A percentile compares a stretch with the other conserved stretches of the same genome.
Conservation (phyloP, 2,797 vertebrate species). For the Thalassophryne amazonica region DNA sequence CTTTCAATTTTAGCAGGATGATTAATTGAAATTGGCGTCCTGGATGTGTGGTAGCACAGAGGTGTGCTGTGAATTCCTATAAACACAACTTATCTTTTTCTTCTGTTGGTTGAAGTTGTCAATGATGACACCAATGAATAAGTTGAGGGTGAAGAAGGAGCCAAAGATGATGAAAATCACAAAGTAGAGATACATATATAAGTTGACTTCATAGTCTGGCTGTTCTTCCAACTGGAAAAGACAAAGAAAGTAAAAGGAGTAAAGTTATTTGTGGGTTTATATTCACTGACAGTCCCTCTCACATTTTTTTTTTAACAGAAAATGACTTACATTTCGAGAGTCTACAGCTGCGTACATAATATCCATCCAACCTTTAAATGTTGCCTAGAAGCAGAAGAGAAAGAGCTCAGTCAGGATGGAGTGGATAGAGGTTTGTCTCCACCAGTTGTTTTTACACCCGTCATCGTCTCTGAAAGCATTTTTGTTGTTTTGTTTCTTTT, state of each 20-base stretch:
- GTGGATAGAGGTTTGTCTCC: neutral
- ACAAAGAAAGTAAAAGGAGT: neutral
- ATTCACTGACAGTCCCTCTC: neutral
- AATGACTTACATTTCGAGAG: slow-evolving; percentile 71
- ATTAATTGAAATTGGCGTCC: no score
- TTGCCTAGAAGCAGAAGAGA: slow-evolving; percentile 68
- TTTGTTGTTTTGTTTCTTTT: no score
- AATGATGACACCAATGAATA: slow-evolving; percentile 99
- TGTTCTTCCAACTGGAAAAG: slow-evolving; percentile 84
- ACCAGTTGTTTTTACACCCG: neutral
- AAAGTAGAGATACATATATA: slow-evolving; percentile 98
- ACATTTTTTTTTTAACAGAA: neutral
- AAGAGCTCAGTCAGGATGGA: neutral
- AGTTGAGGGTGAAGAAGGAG: slow-evolving; percentile 98
- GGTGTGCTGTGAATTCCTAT: no score
- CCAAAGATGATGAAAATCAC: slow-evolving; percentile 99
- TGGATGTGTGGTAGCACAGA: no score
- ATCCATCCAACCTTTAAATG: slow-evolving; percentile 86
- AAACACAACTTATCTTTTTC: slow-evolving; percentile 94
- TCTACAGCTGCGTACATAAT: slow-evolving; percentile 85
- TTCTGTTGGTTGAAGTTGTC: slow-evolving; percentile 99
- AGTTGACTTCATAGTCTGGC: slow-evolving; percentile 90
- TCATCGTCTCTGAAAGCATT: no score
- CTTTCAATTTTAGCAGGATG: no score
- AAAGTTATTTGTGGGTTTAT: neutral